Evolutionary conservation across 2,888 invertebrate genomes (phyloP).

Genomic region (Tuta absoluta): DNA sequence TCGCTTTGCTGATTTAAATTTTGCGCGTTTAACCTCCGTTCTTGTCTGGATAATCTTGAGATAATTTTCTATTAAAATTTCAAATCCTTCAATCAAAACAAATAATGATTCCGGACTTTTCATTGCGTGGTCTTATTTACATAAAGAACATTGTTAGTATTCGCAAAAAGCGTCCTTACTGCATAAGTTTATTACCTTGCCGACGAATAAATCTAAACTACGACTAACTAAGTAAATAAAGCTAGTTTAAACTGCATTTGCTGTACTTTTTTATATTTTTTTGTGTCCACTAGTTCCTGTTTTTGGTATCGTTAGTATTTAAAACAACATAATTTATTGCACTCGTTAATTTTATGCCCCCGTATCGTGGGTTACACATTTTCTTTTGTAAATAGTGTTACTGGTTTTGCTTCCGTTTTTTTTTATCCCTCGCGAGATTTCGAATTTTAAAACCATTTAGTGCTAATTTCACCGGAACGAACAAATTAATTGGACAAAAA

Average conservation of each 20-base stretch:
- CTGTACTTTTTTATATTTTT: neutral
- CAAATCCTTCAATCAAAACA: no score
- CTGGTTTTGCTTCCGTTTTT: neutral
- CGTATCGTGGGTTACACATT: conserved; percentile 17
- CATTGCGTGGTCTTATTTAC: neutral
- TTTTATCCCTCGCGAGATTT: neutral
- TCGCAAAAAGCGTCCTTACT: neutral
- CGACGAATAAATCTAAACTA: conserved; percentile 42
- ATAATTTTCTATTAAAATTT: conserved; percentile 4
- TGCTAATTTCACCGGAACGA: neutral
- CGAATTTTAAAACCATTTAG: neutral
- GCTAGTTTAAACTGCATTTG: conserved; percentile 1
- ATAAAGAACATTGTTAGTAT: neutral
- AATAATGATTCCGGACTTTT: no score
- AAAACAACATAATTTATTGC: conserved; percentile 20
- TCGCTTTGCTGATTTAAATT: conserved; percentile 1
- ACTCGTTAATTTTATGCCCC: conserved; percentile 14
- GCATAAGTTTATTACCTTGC: neutral
- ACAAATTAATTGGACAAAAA: no score
- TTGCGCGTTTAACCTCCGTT: neutral
- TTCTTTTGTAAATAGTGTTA: conserved; percentile 13
- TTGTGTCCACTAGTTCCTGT: conserved; percentile 3
- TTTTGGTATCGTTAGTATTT: conserved; percentile 9
- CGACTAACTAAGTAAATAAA: conserved; percentile 23
- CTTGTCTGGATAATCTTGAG: neutral